Percentiles rank a stretch among this genome's conserved stretches.
These are phyloP conservation scores for Pelmatolapia mariae DNA, from an alignment of 2,113 vertebrate species.

Conservation along the genomic window DNA sequence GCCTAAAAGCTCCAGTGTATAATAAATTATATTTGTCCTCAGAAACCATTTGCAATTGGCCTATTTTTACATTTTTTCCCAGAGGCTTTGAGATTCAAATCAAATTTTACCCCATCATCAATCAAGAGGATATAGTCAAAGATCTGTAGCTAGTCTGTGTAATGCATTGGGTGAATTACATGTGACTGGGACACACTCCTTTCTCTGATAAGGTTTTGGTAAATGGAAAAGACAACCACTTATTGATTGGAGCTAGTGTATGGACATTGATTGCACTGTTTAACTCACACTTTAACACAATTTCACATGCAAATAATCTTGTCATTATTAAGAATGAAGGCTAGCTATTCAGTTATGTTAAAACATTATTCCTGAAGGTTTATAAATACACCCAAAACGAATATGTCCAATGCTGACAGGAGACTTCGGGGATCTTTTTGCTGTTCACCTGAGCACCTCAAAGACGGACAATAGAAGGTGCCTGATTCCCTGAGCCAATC, in stretches of 20 bases:
- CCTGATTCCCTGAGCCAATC: background rate
- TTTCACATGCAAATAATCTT: background rate
- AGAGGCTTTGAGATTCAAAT: background rate
- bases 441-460: background rate
- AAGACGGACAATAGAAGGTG: background rate
- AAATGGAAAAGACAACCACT: background rate
- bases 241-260: background rate
- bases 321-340: background rate
- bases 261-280: background rate
- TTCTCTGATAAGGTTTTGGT: background rate
- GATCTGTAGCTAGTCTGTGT: background rate
- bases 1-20: background rate
- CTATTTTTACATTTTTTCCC: background rate
- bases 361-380: background rate
- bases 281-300: background rate
- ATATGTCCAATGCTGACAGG: background rate
- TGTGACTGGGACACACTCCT: background rate
- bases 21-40: background rate
- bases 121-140: background rate
- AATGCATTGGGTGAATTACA: background rate
- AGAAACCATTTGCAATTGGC: background rate
- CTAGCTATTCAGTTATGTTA: background rate
- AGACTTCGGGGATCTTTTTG: background rate
- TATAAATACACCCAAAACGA: background rate
- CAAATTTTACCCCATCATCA: background rate